Evolutionary conservation across 2,113 vertebrate genomes (phyloP), one percentile per base, ranked within the genome.

Genomic region (Mesoclemmys tuberculata): DNA sequence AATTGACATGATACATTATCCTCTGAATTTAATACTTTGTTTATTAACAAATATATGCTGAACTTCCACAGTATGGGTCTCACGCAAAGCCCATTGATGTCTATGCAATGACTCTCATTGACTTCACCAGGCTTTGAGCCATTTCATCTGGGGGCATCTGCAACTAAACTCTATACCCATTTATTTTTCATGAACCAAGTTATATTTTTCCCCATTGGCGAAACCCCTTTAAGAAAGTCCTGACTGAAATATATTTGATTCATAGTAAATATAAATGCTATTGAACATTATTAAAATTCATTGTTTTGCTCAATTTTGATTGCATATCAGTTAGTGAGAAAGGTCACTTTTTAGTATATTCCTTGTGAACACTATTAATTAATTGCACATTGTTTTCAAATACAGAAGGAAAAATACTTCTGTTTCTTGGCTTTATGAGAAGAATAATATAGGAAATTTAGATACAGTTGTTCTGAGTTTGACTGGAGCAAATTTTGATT

Each of bases 401-500:
- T 56, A 54, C 35, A 80, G 44, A 82, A 11, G 77, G 92, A 83
- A 92, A 94, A 96, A 71, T 35, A 85, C 55, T 78, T 82, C 24
- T 84, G 4, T 81, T 84, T 71, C 48, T 93, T 64, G 83, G 35
- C 21, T 96, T 26, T 64, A 87, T 82, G 54, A 82, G 86, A 93
- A 96, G 92, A 93, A 78, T 88, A 93, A 87, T 4, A 1, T 68
- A 82, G n/a, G 44, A 91, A 29, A 7, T 80, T 80, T 88, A 92
- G 83, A 78, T 71, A 79, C 80, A 96, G 68, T 74, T 94, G 35
- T 88, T 82, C 61, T 51, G 55, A 93, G n/a, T 93, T 96, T 90
- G 64, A 93, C 78, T 75, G 44, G 41, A 26, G 74, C 27, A 54
- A 89, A 12, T 41, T 44, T 18, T 27, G 7, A 22, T 46, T 75